Base-by-base conservation (phyloP, 2,113 vertebrate genomes). In the Ptyas mucosa region DNA sequence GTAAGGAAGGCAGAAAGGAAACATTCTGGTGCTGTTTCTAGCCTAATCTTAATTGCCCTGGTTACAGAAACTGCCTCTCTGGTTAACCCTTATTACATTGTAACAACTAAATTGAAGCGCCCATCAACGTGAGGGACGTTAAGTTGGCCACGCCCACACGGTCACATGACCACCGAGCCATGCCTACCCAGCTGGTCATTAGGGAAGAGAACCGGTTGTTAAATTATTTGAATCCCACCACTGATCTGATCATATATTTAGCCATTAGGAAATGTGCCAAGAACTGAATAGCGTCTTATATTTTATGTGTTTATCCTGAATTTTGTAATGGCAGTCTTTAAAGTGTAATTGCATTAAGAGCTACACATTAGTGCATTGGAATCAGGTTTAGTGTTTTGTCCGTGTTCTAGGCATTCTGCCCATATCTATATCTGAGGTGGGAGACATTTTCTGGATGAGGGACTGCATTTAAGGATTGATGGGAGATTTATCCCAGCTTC, bases 211-310 rank as follows among this genome's bases (percentile, higher is more conserved):
- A 49, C 46, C 46, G 46, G 46, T 49, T 49, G 46, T 49, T 49
- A 5, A 49, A 49, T 49, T 49, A 49, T 49, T 49, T 49, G 6
- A 49, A 49, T 49, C 46, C 46, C 46, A 49, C 46, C 46, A 49
- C 6, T 5, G 46, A 49, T 49, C 64, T n/a, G 29, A 7, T 69
- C 64, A 6, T 69, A 15, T 69, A n/a, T 69, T 69, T 69, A 91
- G 93, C 86, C 88, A 85, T 95, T 94, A 93, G 93, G 96, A 96
- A 95, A 95, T 88, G 81, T 95, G 95, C 96, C 97, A 96, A 69
- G n/a, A 94, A 85, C 91, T 0, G 0, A 93, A 55, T 29, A 95
- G 55, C n/a, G 89, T 94, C 87, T 75, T 85, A 90, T 53, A 0
- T 95, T 95, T 96, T 93, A 93, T 93, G 49, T 91, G 58, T 95